Evolutionary conservation across 2,113 vertebrate genomes (phyloP).

Genomic region (Spizaetus ornatus): DNA sequence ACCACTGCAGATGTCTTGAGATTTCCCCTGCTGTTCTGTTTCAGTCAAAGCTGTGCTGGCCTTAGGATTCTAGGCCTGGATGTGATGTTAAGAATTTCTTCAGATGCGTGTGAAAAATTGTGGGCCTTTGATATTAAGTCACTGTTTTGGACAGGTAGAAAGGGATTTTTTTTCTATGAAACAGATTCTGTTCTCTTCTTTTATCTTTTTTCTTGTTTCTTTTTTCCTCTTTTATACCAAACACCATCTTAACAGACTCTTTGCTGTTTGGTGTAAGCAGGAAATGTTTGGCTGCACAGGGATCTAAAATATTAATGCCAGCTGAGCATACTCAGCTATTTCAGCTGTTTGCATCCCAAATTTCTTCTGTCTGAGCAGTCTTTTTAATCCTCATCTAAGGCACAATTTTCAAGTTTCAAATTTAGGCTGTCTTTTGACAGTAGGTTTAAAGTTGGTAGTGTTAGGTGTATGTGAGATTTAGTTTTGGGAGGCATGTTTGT

Average conservation of each 20-base stretch:
- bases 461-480: background rate
- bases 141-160: background rate
- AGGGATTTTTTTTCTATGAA: background rate
- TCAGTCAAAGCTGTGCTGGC: background rate
- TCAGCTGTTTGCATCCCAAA: background rate
- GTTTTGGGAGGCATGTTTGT: background rate
- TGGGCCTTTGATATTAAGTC: background rate
- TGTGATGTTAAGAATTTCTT: background rate
- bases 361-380: background rate
- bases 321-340: background rate
- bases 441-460: background rate
- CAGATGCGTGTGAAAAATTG: background rate
- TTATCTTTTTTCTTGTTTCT: background rate
- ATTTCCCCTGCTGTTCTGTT: background rate
- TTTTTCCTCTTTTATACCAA: background rate
- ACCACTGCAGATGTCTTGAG: background rate
- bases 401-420: background rate
- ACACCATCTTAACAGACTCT: background rate
- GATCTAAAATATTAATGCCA: conserved; percentile 32
- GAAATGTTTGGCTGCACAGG: conserved; percentile 6
- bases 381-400: background rate
- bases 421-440: background rate
- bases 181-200: background rate
- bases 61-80: background rate
- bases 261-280: background rate